A percentile compares a stretch with the other conserved stretches of the same genome.
phyloP scores from a whole-genome alignment of 64 coral and sea anemone genomes.

The Actinia equina region DNA sequence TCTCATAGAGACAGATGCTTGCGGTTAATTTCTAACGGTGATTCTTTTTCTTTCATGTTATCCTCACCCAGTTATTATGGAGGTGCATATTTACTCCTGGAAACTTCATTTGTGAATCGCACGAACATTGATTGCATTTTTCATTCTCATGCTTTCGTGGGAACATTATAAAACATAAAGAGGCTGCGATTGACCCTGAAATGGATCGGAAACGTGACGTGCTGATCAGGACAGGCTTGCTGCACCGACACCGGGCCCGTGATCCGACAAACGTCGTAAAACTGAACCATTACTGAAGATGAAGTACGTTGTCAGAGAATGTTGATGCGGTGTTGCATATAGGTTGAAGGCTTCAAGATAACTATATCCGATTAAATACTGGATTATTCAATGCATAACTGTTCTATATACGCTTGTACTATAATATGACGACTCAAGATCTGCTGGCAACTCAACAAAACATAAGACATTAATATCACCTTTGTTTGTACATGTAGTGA shows the following conservation, averaged over 20 bases:
- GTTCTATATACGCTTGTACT: background rate
- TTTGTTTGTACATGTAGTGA: too few relatives aligned
- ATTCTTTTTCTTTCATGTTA: conserved; percentile 29
- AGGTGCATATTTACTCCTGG: background rate
- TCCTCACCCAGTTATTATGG: background rate
- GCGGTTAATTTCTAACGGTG: conserved; percentile 4
- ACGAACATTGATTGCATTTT: background rate
- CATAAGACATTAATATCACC: too few relatives aligned
- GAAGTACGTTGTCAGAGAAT: background rate
- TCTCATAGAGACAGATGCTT: background rate
- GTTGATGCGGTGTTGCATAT: background rate
- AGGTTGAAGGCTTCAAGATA: background rate
- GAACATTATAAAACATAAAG: conserved; percentile 32
- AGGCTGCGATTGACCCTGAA: conserved; percentile 78
- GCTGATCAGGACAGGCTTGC: conserved; percentile 87
- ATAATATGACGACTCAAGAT: background rate
- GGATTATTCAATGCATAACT: background rate
- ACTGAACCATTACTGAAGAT: background rate
- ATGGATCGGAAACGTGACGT: conserved; percentile 64
- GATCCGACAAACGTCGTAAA: conserved; percentile 36
- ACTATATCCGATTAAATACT: background rate
- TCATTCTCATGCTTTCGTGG: background rate
- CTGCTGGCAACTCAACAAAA: too few relatives aligned
- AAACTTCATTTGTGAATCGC: conserved; percentile 12
- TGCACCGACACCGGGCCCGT: conserved; percentile 48